Conservation (phyloP, 1,140 invertebrate genomes). For the Mesaphorura yosii region DNA sequence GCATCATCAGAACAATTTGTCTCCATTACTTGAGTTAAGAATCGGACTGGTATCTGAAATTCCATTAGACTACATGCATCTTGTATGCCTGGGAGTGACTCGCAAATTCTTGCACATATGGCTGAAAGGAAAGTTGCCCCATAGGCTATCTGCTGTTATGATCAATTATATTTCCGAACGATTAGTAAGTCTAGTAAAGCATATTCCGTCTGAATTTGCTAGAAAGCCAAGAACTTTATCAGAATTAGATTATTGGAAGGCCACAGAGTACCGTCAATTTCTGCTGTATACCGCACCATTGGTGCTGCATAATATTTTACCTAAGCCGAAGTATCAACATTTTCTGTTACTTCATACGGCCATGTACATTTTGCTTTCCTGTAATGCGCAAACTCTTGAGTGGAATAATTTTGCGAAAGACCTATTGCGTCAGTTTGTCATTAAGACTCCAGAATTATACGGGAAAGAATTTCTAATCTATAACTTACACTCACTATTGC, state of each 20-base stretch:
- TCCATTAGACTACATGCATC: conserved; percentile 38
- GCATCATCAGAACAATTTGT: background rate
- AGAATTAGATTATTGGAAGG: conserved; percentile 2
- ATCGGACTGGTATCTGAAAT: conserved; percentile 33
- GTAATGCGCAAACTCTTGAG: background rate
- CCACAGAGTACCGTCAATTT: background rate
- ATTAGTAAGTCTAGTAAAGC: background rate
- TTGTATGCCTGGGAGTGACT: conserved; percentile 36
- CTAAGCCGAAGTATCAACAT: background rate
- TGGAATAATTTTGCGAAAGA: conserved; percentile 7
- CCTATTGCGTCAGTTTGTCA: conserved; percentile 6
- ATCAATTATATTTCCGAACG: background rate
- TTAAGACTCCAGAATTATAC: background rate
- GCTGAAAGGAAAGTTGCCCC: conserved; percentile 28
- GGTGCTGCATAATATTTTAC: background rate
- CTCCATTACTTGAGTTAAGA: conserved; percentile 2
- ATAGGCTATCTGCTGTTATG: conserved; percentile 10
- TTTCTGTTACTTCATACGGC: conserved; percentile 4
- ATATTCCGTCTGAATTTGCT: background rate
- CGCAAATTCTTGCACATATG: conserved; percentile 34
- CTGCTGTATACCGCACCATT: background rate
- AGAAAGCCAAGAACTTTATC: background rate
- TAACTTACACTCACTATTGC: conserved; percentile 21
- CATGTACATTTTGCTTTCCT: conserved; percentile 1
- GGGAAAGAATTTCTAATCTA: conserved; percentile 5